phyloP scores from a whole-genome alignment of 2,888 invertebrate genomes.

The Ormyrus thymus region DNA sequence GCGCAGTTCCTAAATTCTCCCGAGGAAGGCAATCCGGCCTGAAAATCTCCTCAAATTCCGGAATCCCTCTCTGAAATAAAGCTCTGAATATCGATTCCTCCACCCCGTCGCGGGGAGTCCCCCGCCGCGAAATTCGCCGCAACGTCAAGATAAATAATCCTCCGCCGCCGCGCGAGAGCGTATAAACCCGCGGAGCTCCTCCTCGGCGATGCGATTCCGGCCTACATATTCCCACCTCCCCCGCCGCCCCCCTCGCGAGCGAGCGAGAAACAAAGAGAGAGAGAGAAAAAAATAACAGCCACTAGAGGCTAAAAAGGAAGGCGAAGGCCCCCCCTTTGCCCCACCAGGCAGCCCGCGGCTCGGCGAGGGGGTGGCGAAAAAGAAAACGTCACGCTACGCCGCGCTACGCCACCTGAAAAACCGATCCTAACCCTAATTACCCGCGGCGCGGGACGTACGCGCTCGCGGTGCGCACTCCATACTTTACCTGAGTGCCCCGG shows the following conservation, averaged over 20 bases:
- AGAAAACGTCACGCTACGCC: constrained; percentile 3
- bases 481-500: constrained; percentile 40
- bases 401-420: neutral
- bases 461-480: neutral
- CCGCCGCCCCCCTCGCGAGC: neutral
- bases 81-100: too few relatives aligned
- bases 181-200: neutral
- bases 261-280: neutral
- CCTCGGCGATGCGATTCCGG: neutral
- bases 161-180: neutral
- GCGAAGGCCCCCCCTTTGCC: neutral
- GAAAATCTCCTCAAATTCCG: too few relatives aligned
- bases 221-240: neutral
- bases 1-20: too few relatives aligned
- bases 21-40: too few relatives aligned
- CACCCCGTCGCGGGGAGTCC: too few relatives aligned
- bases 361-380: too few relatives aligned
- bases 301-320: neutral
- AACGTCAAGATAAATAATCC: too few relatives aligned
- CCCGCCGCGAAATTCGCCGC: too few relatives aligned
- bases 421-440: constrained; percentile 13
- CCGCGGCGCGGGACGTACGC: neutral
- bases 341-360: neutral
- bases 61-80: too few relatives aligned
- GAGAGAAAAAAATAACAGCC: neutral